A percentile compares a stretch with the other conserved stretches of the same genome.
These are phyloP conservation scores for Phortica variegata DNA, from an alignment of 1,140 invertebrate genomes.

Conservation along the genomic window DNA sequence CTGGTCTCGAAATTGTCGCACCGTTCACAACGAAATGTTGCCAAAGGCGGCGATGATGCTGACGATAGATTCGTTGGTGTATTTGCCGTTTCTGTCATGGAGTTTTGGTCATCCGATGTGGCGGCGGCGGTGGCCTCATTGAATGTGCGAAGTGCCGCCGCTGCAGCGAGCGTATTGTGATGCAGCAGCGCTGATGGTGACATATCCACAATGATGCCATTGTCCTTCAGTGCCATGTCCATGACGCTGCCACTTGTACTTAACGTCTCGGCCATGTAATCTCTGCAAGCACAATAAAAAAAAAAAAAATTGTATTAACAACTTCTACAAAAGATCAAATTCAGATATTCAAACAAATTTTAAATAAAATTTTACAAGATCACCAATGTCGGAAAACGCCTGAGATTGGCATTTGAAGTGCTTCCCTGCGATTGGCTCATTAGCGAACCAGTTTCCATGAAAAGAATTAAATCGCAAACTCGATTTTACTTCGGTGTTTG, in stretches of 20 bases:
- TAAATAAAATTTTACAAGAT: too few species aligned
- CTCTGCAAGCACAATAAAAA: background rate
- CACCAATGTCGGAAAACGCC: too few species aligned
- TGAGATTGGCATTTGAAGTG: conserved; percentile 32
- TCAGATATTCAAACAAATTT: too few species aligned
- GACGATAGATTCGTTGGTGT: conserved; percentile 48
- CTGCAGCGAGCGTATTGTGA: conserved; percentile 38
- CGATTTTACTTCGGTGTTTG: conserved; percentile 18
- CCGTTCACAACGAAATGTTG: conserved; percentile 64
- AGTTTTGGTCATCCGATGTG: conserved; percentile 32
- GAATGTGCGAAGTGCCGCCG: conserved; percentile 14
- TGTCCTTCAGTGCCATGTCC: conserved; percentile 47
- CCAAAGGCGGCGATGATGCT: conserved; percentile 33
- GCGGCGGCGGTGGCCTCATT: conserved; percentile 13
- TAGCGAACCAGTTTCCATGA: background rate
- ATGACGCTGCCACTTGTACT: conserved; percentile 39
- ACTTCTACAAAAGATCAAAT: too few species aligned
- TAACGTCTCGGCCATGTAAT: conserved; percentile 47
- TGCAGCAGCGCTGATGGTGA: conserved; percentile 46
- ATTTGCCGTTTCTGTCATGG: conserved; percentile 27
- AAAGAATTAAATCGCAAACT: conserved; percentile 14
- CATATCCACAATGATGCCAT: conserved; percentile 46
- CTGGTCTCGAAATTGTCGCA: conserved; percentile 70
- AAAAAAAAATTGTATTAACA: background rate
- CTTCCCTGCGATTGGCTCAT: conserved; percentile 15